Conservation (phyloP, 2,797 vertebrate species). For the Oreortyx pictus region DNA sequence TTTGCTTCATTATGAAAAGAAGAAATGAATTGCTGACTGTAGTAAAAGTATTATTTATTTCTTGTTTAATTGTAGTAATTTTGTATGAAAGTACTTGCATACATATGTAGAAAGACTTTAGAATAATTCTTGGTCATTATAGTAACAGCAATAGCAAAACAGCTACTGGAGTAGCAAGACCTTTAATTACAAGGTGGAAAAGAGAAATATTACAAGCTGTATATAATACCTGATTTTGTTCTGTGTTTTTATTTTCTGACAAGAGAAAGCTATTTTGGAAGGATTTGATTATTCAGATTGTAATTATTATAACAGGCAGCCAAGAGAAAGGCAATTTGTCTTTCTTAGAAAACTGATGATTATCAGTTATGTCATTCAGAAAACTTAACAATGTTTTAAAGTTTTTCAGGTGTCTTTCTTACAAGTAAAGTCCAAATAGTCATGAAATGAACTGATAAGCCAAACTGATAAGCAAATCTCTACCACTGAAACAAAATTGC, state of each 20-base stretch:
- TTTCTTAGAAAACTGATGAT: conserved; percentile 55
- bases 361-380: conserved; percentile 48
- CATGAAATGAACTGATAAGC: conserved; percentile 43
- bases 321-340: conserved; percentile 65
- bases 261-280: conserved; percentile 56
- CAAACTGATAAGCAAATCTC: background rate
- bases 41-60: background rate
- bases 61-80: background rate
- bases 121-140: conserved; percentile 28
- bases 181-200: conserved; percentile 36
- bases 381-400: too few species aligned
- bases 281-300: conserved; percentile 52
- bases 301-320: conserved; percentile 47
- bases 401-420: background rate
- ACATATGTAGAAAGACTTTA: background rate
- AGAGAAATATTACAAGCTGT: background rate
- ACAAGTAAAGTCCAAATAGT: background rate
- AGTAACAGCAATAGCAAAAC: conserved; percentile 19
- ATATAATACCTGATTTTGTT: conserved; percentile 55
- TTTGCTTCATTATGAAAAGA: background rate
- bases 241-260: conserved; percentile 50
- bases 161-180: conserved; percentile 1
- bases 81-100: background rate
- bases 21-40: background rate
- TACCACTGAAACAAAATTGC: conserved; percentile 9